Evolutionary conservation across 2,113 vertebrate genomes (phyloP).

Genomic region (human (Homo sapiens)): DNA sequence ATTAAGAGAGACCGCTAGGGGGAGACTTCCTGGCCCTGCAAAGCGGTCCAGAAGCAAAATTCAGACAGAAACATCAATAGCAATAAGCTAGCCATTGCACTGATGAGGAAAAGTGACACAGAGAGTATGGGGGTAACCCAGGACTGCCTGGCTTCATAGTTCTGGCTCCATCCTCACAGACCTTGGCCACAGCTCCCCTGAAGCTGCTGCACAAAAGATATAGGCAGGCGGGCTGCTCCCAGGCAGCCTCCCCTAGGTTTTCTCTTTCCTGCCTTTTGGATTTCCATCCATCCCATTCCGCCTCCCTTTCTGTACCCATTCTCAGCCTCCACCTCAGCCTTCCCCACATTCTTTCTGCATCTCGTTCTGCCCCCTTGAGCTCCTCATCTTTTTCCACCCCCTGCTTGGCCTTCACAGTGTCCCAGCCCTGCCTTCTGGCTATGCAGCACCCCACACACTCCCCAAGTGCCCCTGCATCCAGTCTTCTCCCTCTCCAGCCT

Average conservation of each 20-base stretch:
- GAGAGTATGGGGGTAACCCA: not conserved
- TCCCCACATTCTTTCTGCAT: not conserved
- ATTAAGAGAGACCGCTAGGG: not conserved
- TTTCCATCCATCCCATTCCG: not conserved
- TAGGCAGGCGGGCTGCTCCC: accelerated
- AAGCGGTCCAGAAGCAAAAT: not conserved
- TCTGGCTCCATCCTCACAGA: accelerated
- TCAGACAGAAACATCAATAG: not conserved
- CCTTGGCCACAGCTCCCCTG: accelerated
- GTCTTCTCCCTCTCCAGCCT: not conserved
- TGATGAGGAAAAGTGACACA: not conserved
- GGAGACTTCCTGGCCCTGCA: not conserved
- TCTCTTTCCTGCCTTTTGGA: not conserved
- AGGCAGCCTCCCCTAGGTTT: not conserved
- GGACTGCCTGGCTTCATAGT: accelerated
- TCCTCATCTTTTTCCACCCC: not conserved
- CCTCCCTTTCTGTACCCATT: not conserved
- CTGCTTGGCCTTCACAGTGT: not conserved
- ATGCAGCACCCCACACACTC: not conserved
- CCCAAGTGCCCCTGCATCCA: not conserved
- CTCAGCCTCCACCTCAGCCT: not conserved
- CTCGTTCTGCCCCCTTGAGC: not conserved
- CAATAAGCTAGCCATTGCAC: not conserved
- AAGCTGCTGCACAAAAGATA: not conserved
- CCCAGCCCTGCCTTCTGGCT: not conserved